Base-by-base conservation (phyloP, 2,797 vertebrate species). In the Gymnopithys bicolor region DNA sequence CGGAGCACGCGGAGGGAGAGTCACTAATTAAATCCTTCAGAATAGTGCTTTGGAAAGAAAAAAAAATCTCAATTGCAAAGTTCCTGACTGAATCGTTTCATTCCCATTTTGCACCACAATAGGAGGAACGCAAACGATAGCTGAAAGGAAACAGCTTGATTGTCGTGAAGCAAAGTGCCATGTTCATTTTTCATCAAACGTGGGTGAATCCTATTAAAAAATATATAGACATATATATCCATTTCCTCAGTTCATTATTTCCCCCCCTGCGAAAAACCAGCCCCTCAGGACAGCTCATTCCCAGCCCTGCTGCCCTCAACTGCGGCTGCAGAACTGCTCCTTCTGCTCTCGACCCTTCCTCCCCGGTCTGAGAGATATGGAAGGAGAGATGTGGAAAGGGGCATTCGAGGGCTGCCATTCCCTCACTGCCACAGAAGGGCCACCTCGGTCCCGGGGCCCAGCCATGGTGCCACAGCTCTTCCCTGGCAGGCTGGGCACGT, bases 81-180 rank as follows among this genome's bases (percentile, higher is more conserved):
- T 84, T 95, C 89, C 93, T 85, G 79, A 68, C 49, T 51, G 94
- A 95, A 84, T 45, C 17, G 21, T 71, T 96, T 87, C 67, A 19
- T 89, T 94, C 77, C 84, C 80, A 4, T 60, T 83, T 93, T 39
- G 55, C 19, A 46, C 71, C 66, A 85, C 79, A 80, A 80, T 60
- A 46, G 82, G 71, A 89, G 70, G 64, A 64, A 70, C 0, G 5
- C 78, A 87, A 91, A 92, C 89, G 95, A 89, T 60, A 81, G 75
- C 82, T 93, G 89, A 91, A 91, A 84, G 95, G 87, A 96, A 80
- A 64, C 78, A 55, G 89, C 55, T 66, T 37, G 82, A 87, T 85
- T 85, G 94, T 67, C 68, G 24, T 23, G 49, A 83, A 84, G 84
- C 48, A 41, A 53, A 89, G 87, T n/a, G 82, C 71, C 84, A 60